A percentile compares a stretch with the other conserved stretches of the same genome.
Evolutionary conservation across 2,113 vertebrate species (phyloP).

Genomic region (Anolis sagrei): DNA sequence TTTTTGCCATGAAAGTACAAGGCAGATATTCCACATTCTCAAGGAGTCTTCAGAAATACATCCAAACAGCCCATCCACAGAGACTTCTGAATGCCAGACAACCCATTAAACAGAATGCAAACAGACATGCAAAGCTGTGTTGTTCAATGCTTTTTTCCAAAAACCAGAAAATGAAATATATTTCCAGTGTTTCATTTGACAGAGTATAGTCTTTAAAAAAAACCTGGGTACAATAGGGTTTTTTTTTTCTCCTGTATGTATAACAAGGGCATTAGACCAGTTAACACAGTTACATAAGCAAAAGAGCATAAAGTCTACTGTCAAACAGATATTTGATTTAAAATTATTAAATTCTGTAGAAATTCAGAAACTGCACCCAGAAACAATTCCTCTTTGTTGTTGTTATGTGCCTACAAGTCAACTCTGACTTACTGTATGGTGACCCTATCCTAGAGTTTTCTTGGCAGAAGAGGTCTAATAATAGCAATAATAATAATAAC

Average conservation of each 20-base stretch:
- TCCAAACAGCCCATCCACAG: not conserved
- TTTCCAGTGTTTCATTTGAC: not conserved
- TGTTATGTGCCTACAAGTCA: too few relatives aligned
- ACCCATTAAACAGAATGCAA: not conserved
- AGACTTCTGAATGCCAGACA: not conserved
- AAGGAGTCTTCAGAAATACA: not conserved
- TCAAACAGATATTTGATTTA: not conserved
- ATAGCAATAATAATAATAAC: too few relatives aligned
- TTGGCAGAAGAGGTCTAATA: too few relatives aligned
- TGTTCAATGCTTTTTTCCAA: not conserved
- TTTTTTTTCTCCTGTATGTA: too few relatives aligned
- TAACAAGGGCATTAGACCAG: too few relatives aligned
- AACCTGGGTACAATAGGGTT: not conserved
- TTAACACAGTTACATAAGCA: too few relatives aligned
- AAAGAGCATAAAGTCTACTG: not conserved
- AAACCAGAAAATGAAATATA: not conserved
- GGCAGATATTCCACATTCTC: not conserved
- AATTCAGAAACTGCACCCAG: not conserved
- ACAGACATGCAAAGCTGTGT: constrained; percentile 3
- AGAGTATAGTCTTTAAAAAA: not conserved
- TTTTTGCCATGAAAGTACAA: not conserved
- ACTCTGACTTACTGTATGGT: too few relatives aligned
- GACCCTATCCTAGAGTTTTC: too few relatives aligned
- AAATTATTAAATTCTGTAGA: not conserved
- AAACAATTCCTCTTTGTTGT: not conserved